Percentiles rank a stretch among this genome's conserved stretches.
These are phyloP conservation scores for Ryuthela nishihirai DNA, from an alignment of 2,888 invertebrate genomes.

Conservation along the genomic window DNA sequence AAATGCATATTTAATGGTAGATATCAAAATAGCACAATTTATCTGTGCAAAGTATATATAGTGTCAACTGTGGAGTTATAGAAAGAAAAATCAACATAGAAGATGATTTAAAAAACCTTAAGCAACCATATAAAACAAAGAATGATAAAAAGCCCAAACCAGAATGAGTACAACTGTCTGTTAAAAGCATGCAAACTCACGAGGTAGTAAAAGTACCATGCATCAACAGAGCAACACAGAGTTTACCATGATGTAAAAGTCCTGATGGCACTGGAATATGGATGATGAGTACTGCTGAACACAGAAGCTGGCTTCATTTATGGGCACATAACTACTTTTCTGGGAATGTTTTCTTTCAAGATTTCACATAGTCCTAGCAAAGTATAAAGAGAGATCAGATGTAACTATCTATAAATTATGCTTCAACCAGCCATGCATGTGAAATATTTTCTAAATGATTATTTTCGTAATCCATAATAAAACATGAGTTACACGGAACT, in stretches of 20 bases:
- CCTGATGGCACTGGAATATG: constrained; percentile 8
- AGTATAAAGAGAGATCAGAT: constrained; percentile 20
- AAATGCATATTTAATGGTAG: neutral
- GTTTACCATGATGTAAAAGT: constrained; percentile 22
- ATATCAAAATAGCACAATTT: neutral
- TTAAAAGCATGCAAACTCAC: constrained; percentile 29
- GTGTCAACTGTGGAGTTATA: constrained; percentile 6
- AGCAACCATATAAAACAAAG: too few species aligned
- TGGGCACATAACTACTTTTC: constrained; percentile 3
- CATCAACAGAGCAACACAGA: constrained; percentile 23
- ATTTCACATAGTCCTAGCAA: constrained; percentile 21
- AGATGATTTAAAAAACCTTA: too few species aligned
- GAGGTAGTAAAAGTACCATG: constrained; percentile 23
- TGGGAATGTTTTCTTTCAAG: constrained; percentile 11
- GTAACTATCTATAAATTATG: too few species aligned
- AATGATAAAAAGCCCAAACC: neutral
- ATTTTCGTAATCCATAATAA: too few species aligned
- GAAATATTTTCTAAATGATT: too few species aligned
- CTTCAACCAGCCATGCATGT: too few species aligned
- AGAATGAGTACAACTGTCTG: too few species aligned
- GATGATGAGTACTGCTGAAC: constrained; percentile 1
- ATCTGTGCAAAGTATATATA: neutral
- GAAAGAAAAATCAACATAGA: constrained; percentile 10
- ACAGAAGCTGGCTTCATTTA: constrained; percentile 12
- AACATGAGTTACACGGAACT: too few species aligned